Percentiles rank a stretch among this genome's conserved stretches.
These are phyloP conservation scores for Sinocyclocheilus anophthalmus DNA, from an alignment of 2,113 vertebrate species.

Conservation along the genomic window DNA sequence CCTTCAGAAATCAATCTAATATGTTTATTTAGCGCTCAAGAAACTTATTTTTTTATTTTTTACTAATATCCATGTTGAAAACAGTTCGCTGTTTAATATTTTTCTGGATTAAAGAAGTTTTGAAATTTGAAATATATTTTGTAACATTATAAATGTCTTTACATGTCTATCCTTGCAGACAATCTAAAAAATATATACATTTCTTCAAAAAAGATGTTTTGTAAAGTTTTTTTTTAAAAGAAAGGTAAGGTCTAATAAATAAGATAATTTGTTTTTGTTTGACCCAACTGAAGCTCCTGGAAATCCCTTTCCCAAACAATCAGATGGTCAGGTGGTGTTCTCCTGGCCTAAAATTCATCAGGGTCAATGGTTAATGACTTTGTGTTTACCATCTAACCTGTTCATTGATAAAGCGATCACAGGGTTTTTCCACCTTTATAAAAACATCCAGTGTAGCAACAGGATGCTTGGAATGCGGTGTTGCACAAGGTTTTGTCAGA, in stretches of 20 bases:
- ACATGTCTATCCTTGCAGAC: no score
- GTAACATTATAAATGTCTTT: no score
- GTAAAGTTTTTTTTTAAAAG: no score
- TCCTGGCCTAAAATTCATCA: slow-evolving; percentile 49
- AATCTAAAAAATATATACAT: no score
- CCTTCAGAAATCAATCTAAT: no score
- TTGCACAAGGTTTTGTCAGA: slow-evolving; percentile 58
- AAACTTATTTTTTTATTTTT: no score
- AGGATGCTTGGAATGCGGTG: slow-evolving; percentile 68
- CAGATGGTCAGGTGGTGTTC: slow-evolving; percentile 47
- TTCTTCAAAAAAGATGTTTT: no score
- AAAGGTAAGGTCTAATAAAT: slow-evolving; percentile 44
- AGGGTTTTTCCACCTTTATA: slow-evolving; percentile 45
- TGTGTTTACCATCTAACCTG: slow-evolving; percentile 68
- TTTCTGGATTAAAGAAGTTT: no score
- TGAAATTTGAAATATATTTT: no score
- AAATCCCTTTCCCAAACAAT: slow-evolving; percentile 66
- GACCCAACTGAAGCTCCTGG: slow-evolving; percentile 45
- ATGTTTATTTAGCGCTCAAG: no score
- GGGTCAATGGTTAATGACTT: slow-evolving; percentile 77
- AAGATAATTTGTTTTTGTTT: slow-evolving; percentile 45
- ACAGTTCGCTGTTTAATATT: no score
- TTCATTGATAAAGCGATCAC: slow-evolving; percentile 70
- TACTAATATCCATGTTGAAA: no score
- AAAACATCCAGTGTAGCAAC: slow-evolving; percentile 65